phyloP scores from a whole-genome alignment of 2,888 invertebrate genomes.

The Drosophila neonasuta region DNA sequence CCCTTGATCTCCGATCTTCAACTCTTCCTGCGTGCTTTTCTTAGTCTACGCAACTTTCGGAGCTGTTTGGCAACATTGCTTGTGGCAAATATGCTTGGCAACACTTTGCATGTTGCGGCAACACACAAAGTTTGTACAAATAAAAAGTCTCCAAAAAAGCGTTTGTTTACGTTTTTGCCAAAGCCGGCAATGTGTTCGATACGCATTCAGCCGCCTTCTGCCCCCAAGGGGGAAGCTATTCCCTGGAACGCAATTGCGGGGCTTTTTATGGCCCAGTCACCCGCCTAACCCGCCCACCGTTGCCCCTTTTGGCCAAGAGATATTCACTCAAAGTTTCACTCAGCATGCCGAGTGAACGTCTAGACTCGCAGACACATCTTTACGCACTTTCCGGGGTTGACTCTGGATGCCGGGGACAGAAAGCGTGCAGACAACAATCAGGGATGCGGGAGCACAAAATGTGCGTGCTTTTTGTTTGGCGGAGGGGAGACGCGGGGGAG shows the following conservation, averaged over 20 bases:
- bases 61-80: slow-evolving; percentile 5
- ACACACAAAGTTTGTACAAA: slow-evolving; percentile 44
- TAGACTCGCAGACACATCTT: slow-evolving; percentile 20
- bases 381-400: slow-evolving; percentile 62
- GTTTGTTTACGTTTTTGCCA: slow-evolving; percentile 69
- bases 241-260: slow-evolving; percentile 41
- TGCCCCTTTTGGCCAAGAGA: slow-evolving; percentile 5
- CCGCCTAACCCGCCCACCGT: background rate
- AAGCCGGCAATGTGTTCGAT: slow-evolving; percentile 64
- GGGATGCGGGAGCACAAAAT: slow-evolving; percentile 3
- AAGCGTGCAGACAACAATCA: slow-evolving; percentile 2
- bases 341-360: slow-evolving; percentile 16
- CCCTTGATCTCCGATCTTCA: background rate
- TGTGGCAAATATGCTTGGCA: background rate
- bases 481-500: slow-evolving; percentile 4
- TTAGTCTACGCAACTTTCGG: background rate
- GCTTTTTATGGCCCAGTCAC: slow-evolving; percentile 55
- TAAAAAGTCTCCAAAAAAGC: slow-evolving; percentile 53
- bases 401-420: slow-evolving; percentile 37
- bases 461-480: slow-evolving; percentile 20
- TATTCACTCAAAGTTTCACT: slow-evolving; percentile 49
- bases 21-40: background rate
- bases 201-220: slow-evolving; percentile 23
- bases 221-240: slow-evolving; percentile 53
- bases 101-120: slow-evolving; percentile 18